Percentiles rank a stretch among this genome's conserved stretches.
Evolutionary conservation across 1,140 invertebrate genomes (phyloP).

Genomic region (Homalodisca vitripennis): DNA sequence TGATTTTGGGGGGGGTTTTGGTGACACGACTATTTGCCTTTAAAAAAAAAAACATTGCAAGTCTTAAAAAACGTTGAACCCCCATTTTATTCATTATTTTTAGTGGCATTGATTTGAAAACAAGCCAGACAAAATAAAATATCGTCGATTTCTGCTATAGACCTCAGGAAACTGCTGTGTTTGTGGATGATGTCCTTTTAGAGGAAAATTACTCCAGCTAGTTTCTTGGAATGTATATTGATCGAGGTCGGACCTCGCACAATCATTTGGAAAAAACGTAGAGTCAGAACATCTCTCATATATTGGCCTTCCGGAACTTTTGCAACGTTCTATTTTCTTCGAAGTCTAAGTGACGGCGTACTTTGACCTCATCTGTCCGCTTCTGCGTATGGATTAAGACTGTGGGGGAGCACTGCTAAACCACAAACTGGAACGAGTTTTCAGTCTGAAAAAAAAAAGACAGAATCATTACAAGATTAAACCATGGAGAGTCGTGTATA

Average conservation of each 20-base stretch:
- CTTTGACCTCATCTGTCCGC: neutral
- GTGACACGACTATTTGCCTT: no score
- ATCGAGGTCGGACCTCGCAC: neutral
- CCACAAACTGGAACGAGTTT: neutral
- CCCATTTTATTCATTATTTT: no score
- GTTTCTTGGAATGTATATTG: neutral
- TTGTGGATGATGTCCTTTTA: no score
- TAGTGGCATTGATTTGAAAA: no score
- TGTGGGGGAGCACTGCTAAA: neutral
- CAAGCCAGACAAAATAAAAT: no score
- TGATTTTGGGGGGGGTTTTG: no score
- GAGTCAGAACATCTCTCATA: neutral
- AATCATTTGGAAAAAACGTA: neutral
- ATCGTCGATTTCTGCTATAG: no score
- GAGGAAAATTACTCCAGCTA: neutral
- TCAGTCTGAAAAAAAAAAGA: neutral
- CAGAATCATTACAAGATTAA: neutral
- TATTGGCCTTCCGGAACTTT: neutral
- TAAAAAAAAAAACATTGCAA: no score
- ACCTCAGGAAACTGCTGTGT: no score
- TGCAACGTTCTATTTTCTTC: neutral
- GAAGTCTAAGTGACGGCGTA: neutral
- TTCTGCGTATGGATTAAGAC: neutral
- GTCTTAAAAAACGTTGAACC: no score
- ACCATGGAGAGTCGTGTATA: neutral